phyloP scores from a whole-genome alignment of 2,797 vertebrate species.

The Acanthis flammea region DNA sequence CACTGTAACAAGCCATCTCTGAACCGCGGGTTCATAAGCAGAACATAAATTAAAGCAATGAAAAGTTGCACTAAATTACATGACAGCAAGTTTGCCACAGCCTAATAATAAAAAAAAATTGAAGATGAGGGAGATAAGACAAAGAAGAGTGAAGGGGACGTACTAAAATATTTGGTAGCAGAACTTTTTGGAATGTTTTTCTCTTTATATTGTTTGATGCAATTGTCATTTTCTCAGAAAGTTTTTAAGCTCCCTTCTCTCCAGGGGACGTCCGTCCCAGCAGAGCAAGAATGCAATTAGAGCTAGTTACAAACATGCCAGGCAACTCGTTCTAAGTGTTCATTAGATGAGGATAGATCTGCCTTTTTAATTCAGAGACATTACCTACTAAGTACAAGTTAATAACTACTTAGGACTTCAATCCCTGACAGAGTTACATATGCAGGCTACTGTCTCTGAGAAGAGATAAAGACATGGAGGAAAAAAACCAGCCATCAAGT shows the following conservation, averaged over 20 bases:
- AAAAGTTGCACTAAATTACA: not conserved
- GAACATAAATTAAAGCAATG: not conserved
- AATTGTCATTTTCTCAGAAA: not conserved
- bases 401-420: constrained; percentile 41
- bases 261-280: not conserved
- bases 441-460: not conserved
- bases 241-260: not conserved
- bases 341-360: constrained; percentile 41
- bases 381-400: constrained; percentile 31
- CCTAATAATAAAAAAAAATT: not conserved
- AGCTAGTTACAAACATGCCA: constrained; percentile 27
- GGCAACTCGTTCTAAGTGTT: constrained; percentile 32
- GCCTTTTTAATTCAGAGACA: constrained; percentile 33
- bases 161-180: not conserved
- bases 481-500: not conserved
- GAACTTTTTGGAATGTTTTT: not conserved
- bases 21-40: not conserved
- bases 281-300: not conserved
- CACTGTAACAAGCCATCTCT: not conserved
- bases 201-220: not conserved
- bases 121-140: not conserved
- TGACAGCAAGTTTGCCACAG: not conserved
- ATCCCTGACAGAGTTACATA: not conserved
- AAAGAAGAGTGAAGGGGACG: not conserved
- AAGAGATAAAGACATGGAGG: constrained; percentile 2